Percentiles rank a stretch among this genome's conserved stretches.
phyloP scores from a whole-genome alignment of 2,797 vertebrate species.

The Eulemur coronatus region DNA sequence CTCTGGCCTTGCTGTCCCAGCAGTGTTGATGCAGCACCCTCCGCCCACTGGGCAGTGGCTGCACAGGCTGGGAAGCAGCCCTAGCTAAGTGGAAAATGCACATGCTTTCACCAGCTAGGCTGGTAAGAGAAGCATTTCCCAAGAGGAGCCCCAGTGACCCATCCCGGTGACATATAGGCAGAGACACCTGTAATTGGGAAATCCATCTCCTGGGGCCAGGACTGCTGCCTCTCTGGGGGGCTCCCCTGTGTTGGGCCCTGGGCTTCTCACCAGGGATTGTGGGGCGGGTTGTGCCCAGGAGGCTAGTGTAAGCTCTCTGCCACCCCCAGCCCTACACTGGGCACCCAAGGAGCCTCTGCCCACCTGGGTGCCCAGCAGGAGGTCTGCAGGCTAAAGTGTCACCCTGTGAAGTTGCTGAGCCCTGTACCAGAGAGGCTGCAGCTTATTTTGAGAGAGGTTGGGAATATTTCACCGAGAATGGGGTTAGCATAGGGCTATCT shows the following conservation, averaged over 20 bases:
- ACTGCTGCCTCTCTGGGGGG: neutral
- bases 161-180: neutral
- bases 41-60: neutral
- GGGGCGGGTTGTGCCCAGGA: neutral
- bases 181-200: neutral
- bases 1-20: neutral
- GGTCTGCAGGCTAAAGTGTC: neutral
- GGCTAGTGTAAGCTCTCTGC: neutral
- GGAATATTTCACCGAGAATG: neutral
- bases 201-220: neutral
- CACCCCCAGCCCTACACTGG: neutral
- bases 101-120: neutral
- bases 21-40: neutral
- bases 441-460: neutral
- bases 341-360: neutral
- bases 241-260: neutral
- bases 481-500: neutral
- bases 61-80: neutral
- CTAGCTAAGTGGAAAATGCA: neutral
- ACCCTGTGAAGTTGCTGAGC: neutral
- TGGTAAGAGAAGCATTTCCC: neutral
- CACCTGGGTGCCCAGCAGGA: neutral
- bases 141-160: neutral
- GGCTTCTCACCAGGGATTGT: neutral
- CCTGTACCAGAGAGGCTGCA: neutral